Evolutionary conservation across 2,113 vertebrate genomes (phyloP).

Genomic region (Antidorcas marsupialis): DNA sequence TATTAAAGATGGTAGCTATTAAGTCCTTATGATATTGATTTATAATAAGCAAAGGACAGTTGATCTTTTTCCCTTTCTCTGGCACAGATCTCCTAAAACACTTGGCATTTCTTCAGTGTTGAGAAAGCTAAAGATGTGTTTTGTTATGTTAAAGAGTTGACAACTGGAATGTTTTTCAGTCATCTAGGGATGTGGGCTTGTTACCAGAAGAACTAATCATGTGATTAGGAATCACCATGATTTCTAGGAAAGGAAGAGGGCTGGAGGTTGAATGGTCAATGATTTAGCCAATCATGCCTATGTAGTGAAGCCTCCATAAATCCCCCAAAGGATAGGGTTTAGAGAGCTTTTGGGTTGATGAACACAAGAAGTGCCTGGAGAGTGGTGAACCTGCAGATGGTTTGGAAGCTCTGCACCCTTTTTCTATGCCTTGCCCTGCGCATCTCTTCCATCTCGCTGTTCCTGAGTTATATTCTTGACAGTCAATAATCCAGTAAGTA

Average conservation of each 20-base stretch:
- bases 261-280: not conserved
- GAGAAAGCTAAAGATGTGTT: not conserved
- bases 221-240: not conserved
- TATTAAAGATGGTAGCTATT: not conserved
- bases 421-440: not conserved
- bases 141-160: not conserved
- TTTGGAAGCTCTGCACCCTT: not conserved
- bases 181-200: not conserved
- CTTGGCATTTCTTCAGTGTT: not conserved
- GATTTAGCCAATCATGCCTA: not conserved
- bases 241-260: not conserved
- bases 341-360: not conserved
- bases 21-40: not conserved
- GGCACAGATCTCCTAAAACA: not conserved
- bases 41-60: not conserved
- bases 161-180: not conserved
- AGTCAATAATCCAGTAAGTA: not conserved
- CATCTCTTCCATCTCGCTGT: not conserved
- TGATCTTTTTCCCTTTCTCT: not conserved
- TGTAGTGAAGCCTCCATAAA: not conserved
- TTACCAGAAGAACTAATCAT: not conserved
- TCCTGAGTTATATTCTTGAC: not conserved
- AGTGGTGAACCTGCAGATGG: not conserved
- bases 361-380: not conserved
- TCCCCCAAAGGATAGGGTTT: not conserved